Evolutionary conservation across 2,113 vertebrate species (phyloP), one percentile per base, ranked within the genome.

Genomic region (Poeciliopsis retropinna): DNA sequence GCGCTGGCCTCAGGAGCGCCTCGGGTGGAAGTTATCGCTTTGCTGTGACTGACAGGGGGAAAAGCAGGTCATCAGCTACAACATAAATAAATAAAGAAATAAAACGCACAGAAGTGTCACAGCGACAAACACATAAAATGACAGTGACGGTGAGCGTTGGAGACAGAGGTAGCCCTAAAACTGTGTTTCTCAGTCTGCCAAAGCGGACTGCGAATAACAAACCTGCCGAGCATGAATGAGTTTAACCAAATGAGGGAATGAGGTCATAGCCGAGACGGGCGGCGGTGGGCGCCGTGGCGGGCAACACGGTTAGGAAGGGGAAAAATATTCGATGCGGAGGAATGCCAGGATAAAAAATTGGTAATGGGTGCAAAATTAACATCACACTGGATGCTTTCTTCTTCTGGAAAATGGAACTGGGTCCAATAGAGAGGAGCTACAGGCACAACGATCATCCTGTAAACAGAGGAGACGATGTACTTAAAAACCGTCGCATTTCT

Each of bases 221-320:
- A 54, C 61, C 79, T 69, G 74, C 72, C 68, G 71, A 64, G 74
- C 78, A 72, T 64, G 69, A 73, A 76, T 82, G 73, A 76, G 60
- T 71, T 2, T 27, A 67, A 78, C 60, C 39, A 61, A 81, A 67
- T 28, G 30, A 47, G 19, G 34, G 39, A 22, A 75, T 84, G 80
- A 77, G 61, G 64, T 82, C 80, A 85, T 54, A 69, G 83, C 64
- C 72, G 70, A 80, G 73, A 76, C 11, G 13, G 80, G 79, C 68
- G 25, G 64, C 76, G 85, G 82, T 31, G 25, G 74, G 76, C 51
- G 44, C 75, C 37, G 51, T 32, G 71, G 64, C 79, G 74, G 75
- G 70, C 60, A 79, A 54, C 65, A 3, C 29, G 22, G 27, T 37
- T 34, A 39, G 62, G 44, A 11, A 72, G 34, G n/a, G 28, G 62